Evolutionary conservation across 2,797 vertebrate genomes (phyloP), one percentile per base, ranked within the genome.

Genomic region (Pipistrellus kuhlii): DNA sequence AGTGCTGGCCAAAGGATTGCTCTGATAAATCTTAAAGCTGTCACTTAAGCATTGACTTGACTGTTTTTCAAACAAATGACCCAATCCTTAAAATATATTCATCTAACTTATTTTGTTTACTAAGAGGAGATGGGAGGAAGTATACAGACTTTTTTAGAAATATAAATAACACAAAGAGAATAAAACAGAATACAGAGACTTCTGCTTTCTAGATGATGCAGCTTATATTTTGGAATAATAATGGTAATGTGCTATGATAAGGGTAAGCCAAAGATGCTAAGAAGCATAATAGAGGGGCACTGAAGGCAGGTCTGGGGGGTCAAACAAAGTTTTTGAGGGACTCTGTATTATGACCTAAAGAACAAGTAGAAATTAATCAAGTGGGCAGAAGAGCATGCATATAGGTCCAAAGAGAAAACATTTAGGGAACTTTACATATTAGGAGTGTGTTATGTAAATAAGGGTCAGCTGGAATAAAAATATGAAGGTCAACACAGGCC

Each of bases 91-190:
- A 51, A 35, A 71, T 93, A 53, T 81, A 78, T 73, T 92, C 27
- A 48, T 88, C 66, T 92, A 72, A 89, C 21, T 91, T 88, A 90
- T 78, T 82, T 38, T 90, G 13, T 94, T 94, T 83, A 71, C 38
- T 72, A 84, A 75, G 35, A 82, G 17, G n/a, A 89, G 27, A 15
- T 55, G 15, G 6, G 9, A 77, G 20, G 11, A n/a, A 46, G 8
- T 44, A 8, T 72, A 27, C 5, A 87, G 30, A 41, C 62, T 64
- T 78, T 38, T 59, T 82, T 38, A 83, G 41, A 88, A 23, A 14
- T 46, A 44, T 51, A 85, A 92, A 48, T 59, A 92, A 18, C 23
- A 84, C 44, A 72, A 55, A 72, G 21, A 57, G 18, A 55, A 32
- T 4, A 71, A 48, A 78, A 48, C 2, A 27, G 23, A 77, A 90